phyloP scores from a whole-genome alignment of 2,888 invertebrate genomes.

The Trichogramma dendrolimi region DNA sequence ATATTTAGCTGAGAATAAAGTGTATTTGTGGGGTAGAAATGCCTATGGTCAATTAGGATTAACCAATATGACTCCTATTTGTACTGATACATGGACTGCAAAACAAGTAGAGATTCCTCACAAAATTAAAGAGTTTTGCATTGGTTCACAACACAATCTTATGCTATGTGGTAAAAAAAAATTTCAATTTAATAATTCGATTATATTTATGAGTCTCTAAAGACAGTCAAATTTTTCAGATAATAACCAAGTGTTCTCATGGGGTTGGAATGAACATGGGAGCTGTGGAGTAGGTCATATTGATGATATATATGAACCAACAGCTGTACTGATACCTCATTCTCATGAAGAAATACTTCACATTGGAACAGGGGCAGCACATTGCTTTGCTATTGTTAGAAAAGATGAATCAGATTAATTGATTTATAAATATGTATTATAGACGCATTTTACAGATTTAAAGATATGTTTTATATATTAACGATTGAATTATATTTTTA shows the following conservation, averaged over 20 bases:
- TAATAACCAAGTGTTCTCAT: conserved; percentile 65
- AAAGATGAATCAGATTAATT: conserved; percentile 11
- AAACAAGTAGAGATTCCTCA: conserved; percentile 44
- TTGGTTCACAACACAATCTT: conserved; percentile 79
- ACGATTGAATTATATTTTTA: background rate
- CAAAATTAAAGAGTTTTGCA: conserved; percentile 58
- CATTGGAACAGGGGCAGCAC: conserved; percentile 50
- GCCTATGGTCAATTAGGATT: conserved; percentile 73
- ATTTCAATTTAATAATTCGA: background rate
- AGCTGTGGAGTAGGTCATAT: conserved; percentile 70
- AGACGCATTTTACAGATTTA: conserved; percentile 4
- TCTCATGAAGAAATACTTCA: conserved; percentile 29
- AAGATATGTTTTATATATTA: background rate
- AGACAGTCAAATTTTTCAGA: conserved; percentile 47
- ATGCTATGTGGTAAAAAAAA: conserved; percentile 54
- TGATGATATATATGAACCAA: conserved; percentile 52
- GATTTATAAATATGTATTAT: conserved; percentile 11
- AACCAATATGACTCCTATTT: conserved; percentile 36
- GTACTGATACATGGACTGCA: conserved; percentile 28
- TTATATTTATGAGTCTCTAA: background rate
- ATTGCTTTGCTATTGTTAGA: conserved; percentile 48
- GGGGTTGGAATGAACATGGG: conserved; percentile 91
- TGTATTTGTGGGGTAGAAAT: conserved; percentile 78
- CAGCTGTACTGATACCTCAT: conserved; percentile 41
- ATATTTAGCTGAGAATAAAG: conserved; percentile 56